Evolutionary conservation across 2,797 vertebrate genomes (phyloP).

Genomic region (Dipus sagitta): DNA sequence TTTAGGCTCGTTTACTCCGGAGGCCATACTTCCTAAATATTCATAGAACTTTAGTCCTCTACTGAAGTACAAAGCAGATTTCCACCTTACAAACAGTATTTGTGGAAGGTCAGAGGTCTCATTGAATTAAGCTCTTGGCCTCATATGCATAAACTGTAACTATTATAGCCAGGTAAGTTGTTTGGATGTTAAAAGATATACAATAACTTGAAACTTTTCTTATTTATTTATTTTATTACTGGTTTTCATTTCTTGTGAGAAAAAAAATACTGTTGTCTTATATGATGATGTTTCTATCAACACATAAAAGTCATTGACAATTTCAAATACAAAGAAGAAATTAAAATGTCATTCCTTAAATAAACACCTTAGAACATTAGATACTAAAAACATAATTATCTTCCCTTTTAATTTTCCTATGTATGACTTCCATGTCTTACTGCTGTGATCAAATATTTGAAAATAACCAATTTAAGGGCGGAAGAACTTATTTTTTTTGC

Average conservation of each 20-base stretch:
- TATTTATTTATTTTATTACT: slow-evolving; percentile 38
- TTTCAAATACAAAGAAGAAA: slow-evolving; percentile 37
- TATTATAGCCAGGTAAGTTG: slow-evolving; percentile 1
- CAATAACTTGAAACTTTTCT: neutral
- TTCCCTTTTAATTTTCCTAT: neutral
- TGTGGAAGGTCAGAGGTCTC: neutral
- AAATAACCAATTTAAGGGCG: neutral
- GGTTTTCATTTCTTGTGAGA: slow-evolving; percentile 17
- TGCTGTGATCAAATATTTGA: neutral
- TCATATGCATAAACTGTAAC: neutral
- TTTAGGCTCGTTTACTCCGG: neutral
- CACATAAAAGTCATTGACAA: slow-evolving; percentile 5
- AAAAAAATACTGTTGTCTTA: slow-evolving; percentile 12
- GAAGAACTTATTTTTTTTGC: neutral
- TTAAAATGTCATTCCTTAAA: neutral
- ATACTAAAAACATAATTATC: neutral
- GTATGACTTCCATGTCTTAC: neutral
- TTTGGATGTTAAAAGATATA: slow-evolving; percentile 11
- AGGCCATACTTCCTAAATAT: slow-evolving; percentile 19
- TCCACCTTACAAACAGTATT: neutral
- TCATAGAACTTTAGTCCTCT: neutral
- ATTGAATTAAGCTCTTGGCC: neutral
- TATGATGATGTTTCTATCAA: neutral
- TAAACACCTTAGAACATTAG: neutral
- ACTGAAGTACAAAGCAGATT: slow-evolving; percentile 27